Percentiles rank a stretch among this genome's conserved stretches.
Conservation (phyloP, 2,797 vertebrate genomes). For the Enteromius treurensis region DNA sequence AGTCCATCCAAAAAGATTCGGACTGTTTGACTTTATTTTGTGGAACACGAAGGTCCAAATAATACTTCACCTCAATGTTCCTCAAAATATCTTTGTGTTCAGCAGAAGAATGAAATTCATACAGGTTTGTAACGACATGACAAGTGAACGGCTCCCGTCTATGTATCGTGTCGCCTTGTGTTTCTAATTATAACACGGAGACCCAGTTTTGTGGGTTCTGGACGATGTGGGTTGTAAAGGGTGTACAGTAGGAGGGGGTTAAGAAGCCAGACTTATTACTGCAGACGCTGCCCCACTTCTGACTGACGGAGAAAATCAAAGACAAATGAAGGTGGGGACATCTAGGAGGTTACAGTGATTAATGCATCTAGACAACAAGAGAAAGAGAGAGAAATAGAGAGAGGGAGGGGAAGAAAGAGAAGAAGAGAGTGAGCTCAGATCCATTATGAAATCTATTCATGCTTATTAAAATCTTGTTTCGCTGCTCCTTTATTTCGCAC, state of each 20-base stretch:
- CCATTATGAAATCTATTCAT: constrained; percentile 39
- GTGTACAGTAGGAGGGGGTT: constrained; percentile 33
- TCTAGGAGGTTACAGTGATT: constrained; percentile 50
- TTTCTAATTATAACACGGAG: constrained; percentile 46
- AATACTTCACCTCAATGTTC: not conserved
- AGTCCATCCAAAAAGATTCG: too few relatives aligned
- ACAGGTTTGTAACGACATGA: not conserved
- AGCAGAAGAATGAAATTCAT: not conserved
- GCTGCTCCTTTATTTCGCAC: constrained; percentile 27
- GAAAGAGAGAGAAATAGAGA: constrained; percentile 17
- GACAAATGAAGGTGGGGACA: constrained; percentile 62
- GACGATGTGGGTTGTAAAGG: constrained; percentile 24
- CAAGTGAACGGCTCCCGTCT: not conserved
- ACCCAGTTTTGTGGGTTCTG: constrained; percentile 37
- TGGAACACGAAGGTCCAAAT: too few relatives aligned
- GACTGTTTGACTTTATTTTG: too few relatives aligned
- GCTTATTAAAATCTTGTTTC: constrained; percentile 36
- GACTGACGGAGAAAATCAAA: constrained; percentile 55
- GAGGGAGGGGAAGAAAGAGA: not conserved
- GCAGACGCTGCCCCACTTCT: constrained; percentile 53
- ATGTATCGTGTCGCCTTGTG: not conserved
- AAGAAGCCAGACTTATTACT: constrained; percentile 42
- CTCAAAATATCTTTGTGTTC: not conserved
- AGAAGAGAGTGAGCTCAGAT: not conserved
- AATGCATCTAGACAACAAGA: constrained; percentile 44